A percentile compares a stretch with the other conserved stretches of the same genome.
Conservation (phyloP, 2,113 vertebrate species). For the Embiotoca jacksoni region DNA sequence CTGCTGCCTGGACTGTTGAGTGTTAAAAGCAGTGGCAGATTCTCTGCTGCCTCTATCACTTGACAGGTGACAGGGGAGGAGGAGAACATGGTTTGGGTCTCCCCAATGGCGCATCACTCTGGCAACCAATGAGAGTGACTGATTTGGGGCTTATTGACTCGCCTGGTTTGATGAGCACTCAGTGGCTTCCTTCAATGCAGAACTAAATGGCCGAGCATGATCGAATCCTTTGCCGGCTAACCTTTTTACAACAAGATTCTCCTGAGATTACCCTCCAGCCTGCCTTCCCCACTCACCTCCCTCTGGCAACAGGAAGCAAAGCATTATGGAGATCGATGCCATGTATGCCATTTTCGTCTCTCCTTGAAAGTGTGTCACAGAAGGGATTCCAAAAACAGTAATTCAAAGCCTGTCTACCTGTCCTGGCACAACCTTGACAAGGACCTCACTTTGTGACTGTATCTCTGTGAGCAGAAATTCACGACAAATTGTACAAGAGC, state of each 20-base stretch:
- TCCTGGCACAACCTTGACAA: slow-evolving; percentile 33
- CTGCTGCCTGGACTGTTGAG: slow-evolving; percentile 55
- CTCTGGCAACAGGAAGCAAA: slow-evolving; percentile 41
- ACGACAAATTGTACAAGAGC: background rate
- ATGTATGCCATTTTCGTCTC: slow-evolving; percentile 66
- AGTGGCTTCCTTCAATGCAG: slow-evolving; percentile 75
- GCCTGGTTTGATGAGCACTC: slow-evolving; percentile 80
- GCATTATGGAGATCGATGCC: slow-evolving; percentile 77
- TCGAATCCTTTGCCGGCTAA: slow-evolving; percentile 83
- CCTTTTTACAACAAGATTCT: slow-evolving; percentile 63
- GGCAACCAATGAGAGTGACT: slow-evolving; percentile 77
- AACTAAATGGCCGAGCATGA: slow-evolving; percentile 76
- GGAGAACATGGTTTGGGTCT: slow-evolving; percentile 33
- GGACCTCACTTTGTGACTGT: background rate
- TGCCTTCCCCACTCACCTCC: background rate
- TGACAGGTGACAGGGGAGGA: slow-evolving; percentile 57
- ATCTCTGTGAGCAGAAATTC: slow-evolving; percentile 3
- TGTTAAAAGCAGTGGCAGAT: slow-evolving; percentile 48
- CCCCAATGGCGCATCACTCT: slow-evolving; percentile 79
- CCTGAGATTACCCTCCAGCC: slow-evolving; percentile 47
- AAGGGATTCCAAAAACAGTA: slow-evolving; percentile 38
- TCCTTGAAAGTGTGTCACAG: slow-evolving; percentile 71
- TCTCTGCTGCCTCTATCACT: slow-evolving; percentile 52
- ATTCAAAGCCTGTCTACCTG: slow-evolving; percentile 22
- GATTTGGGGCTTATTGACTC: slow-evolving; percentile 87